Conservation (phyloP, 2,797 vertebrate species). For the Numenius phaeopus region DNA sequence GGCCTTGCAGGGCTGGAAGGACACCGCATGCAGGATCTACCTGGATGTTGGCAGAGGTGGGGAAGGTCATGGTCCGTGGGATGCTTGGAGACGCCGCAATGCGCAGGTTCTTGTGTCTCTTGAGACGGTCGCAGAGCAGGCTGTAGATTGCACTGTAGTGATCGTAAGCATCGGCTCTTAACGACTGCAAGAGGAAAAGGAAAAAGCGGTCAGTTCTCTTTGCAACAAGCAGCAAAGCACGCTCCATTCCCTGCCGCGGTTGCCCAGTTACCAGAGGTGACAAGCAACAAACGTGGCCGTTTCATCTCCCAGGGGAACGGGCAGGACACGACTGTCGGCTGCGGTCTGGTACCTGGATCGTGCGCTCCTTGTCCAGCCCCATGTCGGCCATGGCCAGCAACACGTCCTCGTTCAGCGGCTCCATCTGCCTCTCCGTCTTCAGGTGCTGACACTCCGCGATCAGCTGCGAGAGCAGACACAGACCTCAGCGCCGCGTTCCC, state of each 20-base stretch:
- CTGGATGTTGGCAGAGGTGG: slow-evolving; percentile 85
- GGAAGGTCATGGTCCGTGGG: slow-evolving; percentile 87
- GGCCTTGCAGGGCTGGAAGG: neutral
- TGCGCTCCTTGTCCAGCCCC: slow-evolving; percentile 94
- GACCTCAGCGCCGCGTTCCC: slow-evolving; percentile 54
- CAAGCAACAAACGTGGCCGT: rapidly evolving
- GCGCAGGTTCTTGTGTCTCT: slow-evolving; percentile 93
- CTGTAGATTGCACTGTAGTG: slow-evolving; percentile 99
- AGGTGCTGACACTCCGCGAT: slow-evolving; percentile 95
- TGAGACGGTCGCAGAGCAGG: slow-evolving; percentile 94
- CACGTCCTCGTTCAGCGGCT: slow-evolving; percentile 94
- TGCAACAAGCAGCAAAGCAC: rapidly evolving
- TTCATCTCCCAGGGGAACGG: rapidly evolving
- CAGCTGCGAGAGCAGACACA: slow-evolving; percentile 80
- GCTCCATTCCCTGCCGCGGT: rapidly evolving
- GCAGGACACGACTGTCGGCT: rapidly evolving
- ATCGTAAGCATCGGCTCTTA: slow-evolving; percentile 95
- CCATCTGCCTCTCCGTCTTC: slow-evolving; percentile 91
- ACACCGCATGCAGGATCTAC: slow-evolving; percentile 29
- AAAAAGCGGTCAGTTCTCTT: neutral
- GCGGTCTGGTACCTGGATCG: slow-evolving; percentile 85
- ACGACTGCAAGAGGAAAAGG: slow-evolving; percentile 81
- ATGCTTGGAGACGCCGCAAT: slow-evolving; percentile 83
- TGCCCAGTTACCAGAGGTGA: neutral
- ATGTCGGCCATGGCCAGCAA: slow-evolving; percentile 94